A percentile compares a stretch with the other conserved stretches of the same genome.
Conservation (phyloP, 1,140 invertebrate species). For the Hyles vespertilio region DNA sequence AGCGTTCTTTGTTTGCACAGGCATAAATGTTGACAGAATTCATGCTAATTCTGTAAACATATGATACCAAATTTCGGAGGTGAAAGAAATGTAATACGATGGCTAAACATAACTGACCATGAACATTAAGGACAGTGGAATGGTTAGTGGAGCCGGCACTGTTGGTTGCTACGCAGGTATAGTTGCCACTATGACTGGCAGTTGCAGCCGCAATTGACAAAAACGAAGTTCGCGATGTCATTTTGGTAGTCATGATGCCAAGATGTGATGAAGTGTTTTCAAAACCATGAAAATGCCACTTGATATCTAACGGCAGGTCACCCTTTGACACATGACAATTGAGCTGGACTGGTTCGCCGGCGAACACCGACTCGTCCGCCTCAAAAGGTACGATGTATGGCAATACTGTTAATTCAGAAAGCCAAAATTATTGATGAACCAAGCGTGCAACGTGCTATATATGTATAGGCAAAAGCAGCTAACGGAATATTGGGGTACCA, state of each 20-base stretch:
- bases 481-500: constrained; percentile 69
- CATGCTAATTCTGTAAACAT: constrained; percentile 59
- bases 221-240: constrained; percentile 85
- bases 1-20: constrained; percentile 19
- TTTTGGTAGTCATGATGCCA: constrained; percentile 84
- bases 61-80: constrained; percentile 36
- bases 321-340: constrained; percentile 87
- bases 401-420: constrained; percentile 79
- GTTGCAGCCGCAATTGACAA: constrained; percentile 87
- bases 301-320: constrained; percentile 84
- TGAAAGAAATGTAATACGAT: constrained; percentile 38
- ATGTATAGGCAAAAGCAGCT: constrained; percentile 35
- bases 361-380: constrained; percentile 87
- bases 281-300: constrained; percentile 86
- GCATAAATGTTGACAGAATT: constrained; percentile 43
- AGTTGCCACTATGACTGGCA: constrained; percentile 85
- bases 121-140: constrained; percentile 82
- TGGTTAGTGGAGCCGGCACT: constrained; percentile 82
- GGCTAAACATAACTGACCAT: constrained; percentile 78
- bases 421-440: constrained; percentile 52
- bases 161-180: constrained; percentile 88
- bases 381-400: constrained; percentile 87
- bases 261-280: constrained; percentile 78
- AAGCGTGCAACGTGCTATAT: constrained; percentile 68
- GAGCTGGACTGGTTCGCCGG: constrained; percentile 85